Percentiles rank a stretch among this genome's conserved stretches.
Conservation (phyloP, 2,113 vertebrate species). For the Chloropsis hardwickii region DNA sequence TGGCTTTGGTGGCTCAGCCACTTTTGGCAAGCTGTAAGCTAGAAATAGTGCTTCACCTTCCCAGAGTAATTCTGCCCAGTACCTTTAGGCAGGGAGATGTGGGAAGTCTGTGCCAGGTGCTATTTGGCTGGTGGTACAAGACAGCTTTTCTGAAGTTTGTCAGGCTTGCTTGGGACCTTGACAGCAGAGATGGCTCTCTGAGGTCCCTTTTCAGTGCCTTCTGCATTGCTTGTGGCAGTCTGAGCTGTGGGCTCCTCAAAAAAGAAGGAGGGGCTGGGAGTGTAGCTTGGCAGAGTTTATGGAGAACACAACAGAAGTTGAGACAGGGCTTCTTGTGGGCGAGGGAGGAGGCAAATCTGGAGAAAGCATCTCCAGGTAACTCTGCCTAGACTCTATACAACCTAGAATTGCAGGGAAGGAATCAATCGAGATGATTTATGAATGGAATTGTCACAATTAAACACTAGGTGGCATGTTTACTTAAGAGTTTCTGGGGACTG, state of each 20-base stretch:
- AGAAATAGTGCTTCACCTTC: not conserved
- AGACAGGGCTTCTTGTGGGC: not conserved
- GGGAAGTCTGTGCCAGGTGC: not conserved
- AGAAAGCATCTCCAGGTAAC: not conserved
- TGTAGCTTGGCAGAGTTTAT: not conserved
- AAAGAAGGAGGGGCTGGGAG: not conserved
- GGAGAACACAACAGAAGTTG: not conserved
- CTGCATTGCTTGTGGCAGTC: not conserved
- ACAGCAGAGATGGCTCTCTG: fast-evolving
- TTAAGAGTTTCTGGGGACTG: slow-evolving; percentile 39
- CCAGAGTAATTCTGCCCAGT: not conserved
- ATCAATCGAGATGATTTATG: not conserved
- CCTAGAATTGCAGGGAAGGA: not conserved
- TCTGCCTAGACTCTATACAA: not conserved
- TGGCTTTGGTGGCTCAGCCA: not conserved
- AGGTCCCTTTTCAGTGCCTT: not conserved
- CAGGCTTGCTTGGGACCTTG: not conserved
- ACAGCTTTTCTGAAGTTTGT: not conserved
- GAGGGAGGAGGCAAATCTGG: fast-evolving
- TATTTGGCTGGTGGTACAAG: not conserved
- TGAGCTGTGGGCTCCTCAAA: not conserved
- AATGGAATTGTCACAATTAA: slow-evolving; percentile 41
- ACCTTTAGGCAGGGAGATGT: not conserved
- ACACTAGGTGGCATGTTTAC: slow-evolving; percentile 68
- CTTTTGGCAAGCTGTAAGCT: not conserved